Percentiles rank a stretch among this genome's conserved stretches.
phyloP scores from a whole-genome alignment of 2,888 invertebrate species.

The Tridacna crocea region DNA sequence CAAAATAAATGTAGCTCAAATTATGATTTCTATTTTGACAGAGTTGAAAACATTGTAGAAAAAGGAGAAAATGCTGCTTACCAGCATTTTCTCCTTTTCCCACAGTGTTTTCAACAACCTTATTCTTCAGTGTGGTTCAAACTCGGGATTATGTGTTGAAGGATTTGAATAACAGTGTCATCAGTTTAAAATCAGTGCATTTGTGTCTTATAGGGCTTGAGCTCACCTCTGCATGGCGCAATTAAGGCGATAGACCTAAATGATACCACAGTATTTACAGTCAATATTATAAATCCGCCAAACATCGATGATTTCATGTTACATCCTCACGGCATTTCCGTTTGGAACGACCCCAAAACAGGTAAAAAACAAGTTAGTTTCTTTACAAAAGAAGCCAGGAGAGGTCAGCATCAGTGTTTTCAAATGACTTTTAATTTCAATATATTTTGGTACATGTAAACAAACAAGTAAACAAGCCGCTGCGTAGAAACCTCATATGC shows the following conservation, averaged over 20 bases:
- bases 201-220: not conserved
- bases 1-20: too few species aligned
- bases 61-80: not conserved
- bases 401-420: too few species aligned
- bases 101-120: not conserved
- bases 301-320: slow-evolving; percentile 30
- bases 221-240: not conserved
- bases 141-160: too few species aligned
- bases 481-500: too few species aligned
- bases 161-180: too few species aligned
- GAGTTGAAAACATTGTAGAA: not conserved
- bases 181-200: too few species aligned
- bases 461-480: too few species aligned
- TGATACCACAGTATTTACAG: not conserved
- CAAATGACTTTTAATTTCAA: too few species aligned
- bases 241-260: slow-evolving; percentile 29
- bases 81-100: not conserved
- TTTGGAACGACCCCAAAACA: slow-evolving; percentile 53
- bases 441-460: too few species aligned
- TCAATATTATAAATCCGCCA: slow-evolving; percentile 13
- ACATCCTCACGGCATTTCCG: slow-evolving; percentile 52
- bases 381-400: too few species aligned
- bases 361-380: slow-evolving; percentile 39
- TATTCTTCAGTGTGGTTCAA: not conserved
- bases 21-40: too few species aligned